Conservation (phyloP, 2,888 invertebrate species). For the Strigamia transsilvanica region DNA sequence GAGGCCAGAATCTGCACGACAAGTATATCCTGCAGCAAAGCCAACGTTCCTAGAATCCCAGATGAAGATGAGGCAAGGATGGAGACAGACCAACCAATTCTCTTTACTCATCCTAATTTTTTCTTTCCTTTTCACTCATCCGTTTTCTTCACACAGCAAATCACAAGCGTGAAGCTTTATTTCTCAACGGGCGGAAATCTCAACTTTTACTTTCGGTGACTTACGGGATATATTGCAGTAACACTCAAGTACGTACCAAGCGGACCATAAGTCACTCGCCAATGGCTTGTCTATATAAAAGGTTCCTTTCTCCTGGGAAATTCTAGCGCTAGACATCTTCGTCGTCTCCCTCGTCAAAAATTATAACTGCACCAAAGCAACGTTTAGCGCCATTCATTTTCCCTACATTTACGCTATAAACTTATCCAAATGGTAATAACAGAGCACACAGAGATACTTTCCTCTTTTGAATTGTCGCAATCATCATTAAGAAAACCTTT, state of each 20-base stretch:
- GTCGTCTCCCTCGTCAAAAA: slow-evolving; percentile 6
- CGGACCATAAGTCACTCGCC: slow-evolving; percentile 33
- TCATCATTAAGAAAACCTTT: slow-evolving; percentile 46
- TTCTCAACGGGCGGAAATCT: slow-evolving; percentile 28
- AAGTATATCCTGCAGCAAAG: slow-evolving; percentile 45
- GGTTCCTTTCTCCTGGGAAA: slow-evolving; percentile 1
- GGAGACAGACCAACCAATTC: neutral
- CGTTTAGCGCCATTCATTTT: slow-evolving; percentile 13
- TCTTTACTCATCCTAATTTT: slow-evolving; percentile 17
- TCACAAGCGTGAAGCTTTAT: slow-evolving; percentile 40
- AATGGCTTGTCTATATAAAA: slow-evolving; percentile 33
- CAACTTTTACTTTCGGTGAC: slow-evolving; percentile 17
- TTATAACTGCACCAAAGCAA: slow-evolving; percentile 22
- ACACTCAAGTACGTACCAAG: slow-evolving; percentile 18
- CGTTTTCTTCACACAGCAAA: neutral
- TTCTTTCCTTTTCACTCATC: neutral
- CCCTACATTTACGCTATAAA: slow-evolving; percentile 11
- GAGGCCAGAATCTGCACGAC: slow-evolving; percentile 38
- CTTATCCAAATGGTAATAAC: slow-evolving; percentile 25
- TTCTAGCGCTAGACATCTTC: neutral
- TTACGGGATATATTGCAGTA: neutral
- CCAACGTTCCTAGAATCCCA: slow-evolving; percentile 26
- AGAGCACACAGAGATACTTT: neutral
- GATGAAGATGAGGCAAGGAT: slow-evolving; percentile 12
- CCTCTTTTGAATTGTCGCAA: slow-evolving; percentile 40